These are phyloP conservation scores for Scalopus aquaticus DNA, from an alignment of 2,113 vertebrate genomes.

Conservation along the genomic window DNA sequence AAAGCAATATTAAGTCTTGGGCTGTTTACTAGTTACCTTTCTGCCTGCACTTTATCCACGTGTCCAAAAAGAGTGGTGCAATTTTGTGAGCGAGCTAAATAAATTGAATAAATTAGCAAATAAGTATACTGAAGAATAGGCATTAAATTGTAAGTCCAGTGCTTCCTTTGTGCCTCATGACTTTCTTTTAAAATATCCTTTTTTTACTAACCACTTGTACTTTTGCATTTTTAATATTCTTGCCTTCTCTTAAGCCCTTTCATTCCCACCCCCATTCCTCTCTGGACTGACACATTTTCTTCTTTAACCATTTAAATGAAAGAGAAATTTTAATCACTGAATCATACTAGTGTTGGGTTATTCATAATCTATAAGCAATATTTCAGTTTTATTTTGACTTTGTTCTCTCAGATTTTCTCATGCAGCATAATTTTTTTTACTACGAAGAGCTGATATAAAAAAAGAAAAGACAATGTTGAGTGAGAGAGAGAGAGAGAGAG, in stretches of 20 bases:
- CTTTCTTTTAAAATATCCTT: not conserved
- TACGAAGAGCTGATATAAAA: not conserved
- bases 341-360: not conserved
- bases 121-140: not conserved
- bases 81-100: not conserved
- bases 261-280: not conserved
- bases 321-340: not conserved
- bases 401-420: not conserved
- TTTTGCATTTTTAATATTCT: constrained; percentile 13
- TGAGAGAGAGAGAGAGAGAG: not conserved
- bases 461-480: not conserved
- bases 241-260: not conserved
- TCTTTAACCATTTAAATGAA: not conserved
- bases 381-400: not conserved
- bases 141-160: not conserved
- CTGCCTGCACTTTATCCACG: not conserved
- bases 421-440: not conserved
- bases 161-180: not conserved
- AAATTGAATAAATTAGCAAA: not conserved
- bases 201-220: not conserved
- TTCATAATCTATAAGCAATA: not conserved
- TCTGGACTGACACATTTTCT: not conserved
- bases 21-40: constrained; percentile 13
- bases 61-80: not conserved
- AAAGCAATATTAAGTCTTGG: not conserved